Evolutionary conservation across 53 echinoderm and acorn worm species (phyloP), one percentile per base, ranked within the genome.

Genomic region (Paracentrotus lividus): DNA sequence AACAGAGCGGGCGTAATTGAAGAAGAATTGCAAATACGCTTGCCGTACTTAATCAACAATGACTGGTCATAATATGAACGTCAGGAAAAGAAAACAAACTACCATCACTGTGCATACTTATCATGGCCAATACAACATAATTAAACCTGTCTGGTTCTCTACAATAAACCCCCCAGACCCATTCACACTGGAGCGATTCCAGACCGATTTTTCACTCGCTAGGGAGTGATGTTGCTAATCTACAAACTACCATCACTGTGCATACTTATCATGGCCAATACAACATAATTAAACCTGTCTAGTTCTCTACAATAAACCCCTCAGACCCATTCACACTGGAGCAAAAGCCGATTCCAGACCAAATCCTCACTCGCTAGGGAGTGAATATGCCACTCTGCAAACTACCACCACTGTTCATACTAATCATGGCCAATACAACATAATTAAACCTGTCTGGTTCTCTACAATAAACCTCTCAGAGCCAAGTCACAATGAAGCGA

Each of bases 361-460:
- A n/a, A n/a, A n/a, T n/a, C n/a, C n/a, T n/a, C n/a, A n/a, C n/a
- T n/a, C n/a, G n/a, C n/a, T n/a, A n/a, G n/a, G n/a, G n/a, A n/a
- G n/a, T n/a, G n/a, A n/a, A n/a, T n/a, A n/a, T n/a, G n/a, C n/a
- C n/a, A n/a, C n/a, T n/a, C n/a, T n/a, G 18, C 78, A 78, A 45
- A 47, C n/a, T 6, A 78, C 44, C 24, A 78, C 24, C 4, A 8
- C 45, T 78, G 78, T 78, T 44, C 78, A n/a, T 47, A 78, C n/a
- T 47, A 45, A 78, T 78, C 78, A 78, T 47, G 78, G 26, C 44
- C n/a, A 78, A 47, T 78, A 47, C 44, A 78, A 47, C 26, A 47
- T 78, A 78, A 78, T 78, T 78, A 78, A 78, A 44, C 20, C 47
- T 78, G 78, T 78, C 78, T 78, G 43, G 47, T 78, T 47, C 47